phyloP scores from a whole-genome alignment of 1,140 invertebrate species.

The Trypoxylus dichotomus region DNA sequence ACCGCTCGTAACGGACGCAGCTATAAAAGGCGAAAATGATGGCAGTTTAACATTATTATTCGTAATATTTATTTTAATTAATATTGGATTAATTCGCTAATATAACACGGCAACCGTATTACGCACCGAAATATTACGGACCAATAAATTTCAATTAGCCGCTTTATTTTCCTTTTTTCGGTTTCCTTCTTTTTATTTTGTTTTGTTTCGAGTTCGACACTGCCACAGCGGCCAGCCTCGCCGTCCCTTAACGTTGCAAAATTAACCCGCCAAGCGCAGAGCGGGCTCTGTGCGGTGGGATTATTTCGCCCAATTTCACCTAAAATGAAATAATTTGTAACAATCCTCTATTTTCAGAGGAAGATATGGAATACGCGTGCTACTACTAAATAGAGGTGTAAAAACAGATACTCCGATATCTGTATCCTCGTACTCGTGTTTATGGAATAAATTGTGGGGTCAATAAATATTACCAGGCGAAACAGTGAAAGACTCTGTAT shows the following conservation, averaged over 20 bases:
- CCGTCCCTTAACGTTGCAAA: neutral
- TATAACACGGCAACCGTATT: neutral
- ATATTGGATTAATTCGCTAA: neutral
- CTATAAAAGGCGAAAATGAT: neutral
- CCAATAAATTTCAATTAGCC: neutral
- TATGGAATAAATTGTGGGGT: too few relatives aligned
- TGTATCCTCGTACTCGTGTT: too few relatives aligned
- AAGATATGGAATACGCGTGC: neutral
- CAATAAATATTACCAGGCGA: too few relatives aligned
- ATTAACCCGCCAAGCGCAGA: neutral
- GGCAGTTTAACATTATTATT: neutral
- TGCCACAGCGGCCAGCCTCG: neutral
- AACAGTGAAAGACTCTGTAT: too few relatives aligned
- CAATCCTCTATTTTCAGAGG: neutral
- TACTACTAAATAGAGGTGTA: too few relatives aligned
- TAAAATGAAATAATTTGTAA: conserved; percentile 5
- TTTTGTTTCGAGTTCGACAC: too few relatives aligned
- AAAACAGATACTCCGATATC: too few relatives aligned
- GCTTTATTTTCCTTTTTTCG: neutral
- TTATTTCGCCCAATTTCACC: neutral
- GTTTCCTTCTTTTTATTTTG: neutral
- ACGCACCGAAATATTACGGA: neutral
- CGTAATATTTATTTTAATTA: conserved; percentile 1
- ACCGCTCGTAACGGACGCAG: too few relatives aligned
- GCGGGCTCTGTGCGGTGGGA: neutral